Evolutionary conservation across 1,140 invertebrate genomes (phyloP), one percentile per base, ranked within the genome.

Genomic region (Agraylea sexmaculata): DNA sequence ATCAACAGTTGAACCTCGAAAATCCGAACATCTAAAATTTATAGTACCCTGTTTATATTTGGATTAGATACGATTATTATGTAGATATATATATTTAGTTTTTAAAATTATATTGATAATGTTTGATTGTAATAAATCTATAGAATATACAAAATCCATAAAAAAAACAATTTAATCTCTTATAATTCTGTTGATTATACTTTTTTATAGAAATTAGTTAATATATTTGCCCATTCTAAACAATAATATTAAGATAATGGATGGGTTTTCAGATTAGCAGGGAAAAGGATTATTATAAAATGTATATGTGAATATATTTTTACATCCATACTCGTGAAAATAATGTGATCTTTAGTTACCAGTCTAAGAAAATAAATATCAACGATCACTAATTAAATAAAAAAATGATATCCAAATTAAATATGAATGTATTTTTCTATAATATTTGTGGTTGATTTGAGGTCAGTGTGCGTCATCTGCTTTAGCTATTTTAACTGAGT

Each of bases 401-500:
- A 25, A 25, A 25, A 25, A 7, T 7, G 23, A 25, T 8, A 25
- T 25, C n/a, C 23, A 25, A 12, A 7, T 25, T 25, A 8, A 7
- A 12, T 25, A 12, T 7, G 12, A 25, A 25, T 25, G 23, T 12
- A n/a, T n/a, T n/a, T n/a, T n/a, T n/a, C n/a, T n/a, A n/a, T n/a
- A n/a, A n/a, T n/a, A n/a, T n/a, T n/a, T 3, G 28, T 11, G 28
- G 28, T 29, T 29, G 28, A 29, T 27, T 7, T 23, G 16, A 11
- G n/a, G 4, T 19, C 44, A 42, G 27, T 40, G 21, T 17, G 17
- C 34, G 33, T 31, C 35, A 33, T 40, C 40, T 34, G 37, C 33
- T 32, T 25, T 28, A 36, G 42, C 42, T 41, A 44, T 48, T 48
- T 48, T 44, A 48, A 48, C 42, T 19, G 42, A 39, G 42, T 36